A percentile compares a stretch with the other conserved stretches of the same genome.
phyloP scores from a whole-genome alignment of 2,888 invertebrate species.

The Meliscaeva auricollis region DNA sequence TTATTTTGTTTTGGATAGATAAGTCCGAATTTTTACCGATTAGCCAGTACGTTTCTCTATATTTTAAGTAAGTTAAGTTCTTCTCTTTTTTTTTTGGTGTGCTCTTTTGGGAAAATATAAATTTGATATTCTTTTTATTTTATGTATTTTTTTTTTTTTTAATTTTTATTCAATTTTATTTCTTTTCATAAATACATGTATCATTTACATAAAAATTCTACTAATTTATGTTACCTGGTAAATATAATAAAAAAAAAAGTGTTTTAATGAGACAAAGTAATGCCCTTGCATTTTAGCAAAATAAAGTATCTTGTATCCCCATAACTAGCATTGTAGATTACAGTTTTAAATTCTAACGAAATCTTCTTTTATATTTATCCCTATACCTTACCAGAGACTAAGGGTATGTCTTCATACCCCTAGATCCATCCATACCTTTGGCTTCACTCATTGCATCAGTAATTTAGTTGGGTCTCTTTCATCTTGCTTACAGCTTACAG shows the following conservation, averaged over 20 bases:
- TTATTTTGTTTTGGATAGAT: no score
- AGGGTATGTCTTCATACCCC: not conserved
- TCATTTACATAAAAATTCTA: no score
- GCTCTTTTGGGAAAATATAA: no score
- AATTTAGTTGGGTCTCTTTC: slow-evolving; percentile 34
- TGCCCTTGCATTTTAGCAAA: not conserved
- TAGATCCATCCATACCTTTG: slow-evolving; percentile 15
- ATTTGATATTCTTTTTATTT: no score
- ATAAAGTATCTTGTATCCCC: not conserved
- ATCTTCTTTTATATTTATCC: slow-evolving; percentile 2
- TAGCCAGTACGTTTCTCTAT: no score
- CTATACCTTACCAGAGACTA: not conserved
- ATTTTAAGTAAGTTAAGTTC: no score
- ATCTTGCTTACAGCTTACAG: slow-evolving; percentile 46
- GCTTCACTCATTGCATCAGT: slow-evolving; percentile 40
- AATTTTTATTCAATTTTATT: no score
- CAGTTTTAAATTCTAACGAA: not conserved
- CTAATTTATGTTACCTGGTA: not conserved
- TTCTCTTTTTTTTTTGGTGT: no score
- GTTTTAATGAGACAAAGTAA: slow-evolving; percentile 13
- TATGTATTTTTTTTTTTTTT: no score
- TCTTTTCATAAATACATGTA: no score
- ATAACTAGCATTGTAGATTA: no score
- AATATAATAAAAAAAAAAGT: not conserved
- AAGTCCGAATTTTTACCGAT: no score